Base-by-base conservation (phyloP, 2,113 vertebrate genomes). In the Oreocharis arfaki region DNA sequence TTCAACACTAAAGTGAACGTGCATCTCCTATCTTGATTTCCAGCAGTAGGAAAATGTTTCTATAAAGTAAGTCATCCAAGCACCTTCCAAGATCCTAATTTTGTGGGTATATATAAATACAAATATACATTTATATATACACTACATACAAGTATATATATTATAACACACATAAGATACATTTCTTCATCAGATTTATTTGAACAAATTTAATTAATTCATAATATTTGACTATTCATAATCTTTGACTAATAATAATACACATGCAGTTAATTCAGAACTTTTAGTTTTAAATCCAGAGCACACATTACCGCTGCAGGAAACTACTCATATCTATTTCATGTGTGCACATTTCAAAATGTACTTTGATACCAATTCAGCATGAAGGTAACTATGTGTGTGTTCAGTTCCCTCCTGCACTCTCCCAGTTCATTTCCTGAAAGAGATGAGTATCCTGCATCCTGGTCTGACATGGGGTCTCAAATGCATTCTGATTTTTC, bases 321-420 rank as follows among this genome's bases (percentile, higher is more conserved):
- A 74, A 94, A 57, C 28, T 53, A 39, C 32, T 84, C 13, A 8
- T 41, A 55, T n/a, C 47, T 65, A 24, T 60, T 86, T 59, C 60
- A 87, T 28, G 63, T 0, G 3, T 16, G 27, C 28, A 44, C 13
- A 46, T 52, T 75, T 78, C 56, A 59, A 81, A 84, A 56, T 16
- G 41, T 32, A 33, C 44, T 89, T 74, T 69, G 33, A 89, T 7
- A 77, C 24, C 37, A 76, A 65, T 26, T 70, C 55, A 81, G 37
- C 50, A 39, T 24, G 41, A 65, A 67, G 37, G 26, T 37, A 68
- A 78, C 32, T 24, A 27, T 7, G 9, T 33, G 33, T 46, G n/a
- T 67, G 39, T 11, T 73, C 7, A 8, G 3, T 41, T 71, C 35
- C 7, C 7, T 13, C 11, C 33, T 0, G 0, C n/a, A 20, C 24